Evolutionary conservation across 2,113 vertebrate genomes (phyloP).

Genomic region (Epinephelus cyanopodus): DNA sequence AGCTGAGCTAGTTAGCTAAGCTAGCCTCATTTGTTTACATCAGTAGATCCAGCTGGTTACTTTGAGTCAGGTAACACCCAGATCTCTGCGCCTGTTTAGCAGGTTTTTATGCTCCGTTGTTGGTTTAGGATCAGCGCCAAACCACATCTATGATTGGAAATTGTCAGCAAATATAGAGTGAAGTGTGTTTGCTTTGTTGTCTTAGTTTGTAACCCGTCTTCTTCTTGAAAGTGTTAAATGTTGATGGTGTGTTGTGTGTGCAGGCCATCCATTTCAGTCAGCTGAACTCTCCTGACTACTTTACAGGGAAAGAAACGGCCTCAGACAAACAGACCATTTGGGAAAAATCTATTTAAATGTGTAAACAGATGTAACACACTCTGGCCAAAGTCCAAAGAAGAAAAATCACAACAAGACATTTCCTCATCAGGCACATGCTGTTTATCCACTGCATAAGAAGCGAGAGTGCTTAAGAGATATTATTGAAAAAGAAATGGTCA

Average conservation of each 20-base stretch:
- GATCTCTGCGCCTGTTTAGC: neutral
- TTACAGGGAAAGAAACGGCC: neutral
- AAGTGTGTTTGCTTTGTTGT: neutral
- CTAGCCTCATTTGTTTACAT: constrained; percentile 60
- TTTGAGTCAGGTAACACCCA: neutral
- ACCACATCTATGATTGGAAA: neutral
- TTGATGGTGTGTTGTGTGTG: neutral
- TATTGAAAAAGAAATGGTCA: too few species aligned
- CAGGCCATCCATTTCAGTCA: neutral
- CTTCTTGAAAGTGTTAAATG: neutral
- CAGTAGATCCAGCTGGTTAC: neutral
- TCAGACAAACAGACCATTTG: neutral
- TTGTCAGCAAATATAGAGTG: neutral
- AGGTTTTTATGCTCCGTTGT: neutral
- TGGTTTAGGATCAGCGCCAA: neutral
- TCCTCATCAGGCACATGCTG: too few species aligned
- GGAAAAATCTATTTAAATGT: neutral
- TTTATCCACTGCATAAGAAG: too few species aligned
- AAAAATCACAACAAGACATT: too few species aligned
- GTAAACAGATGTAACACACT: neutral
- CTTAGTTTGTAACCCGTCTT: neutral
- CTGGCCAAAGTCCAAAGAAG: neutral
- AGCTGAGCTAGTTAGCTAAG: constrained; percentile 40
- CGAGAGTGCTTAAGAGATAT: too few species aligned
- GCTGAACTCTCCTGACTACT: too few species aligned